Conservation (phyloP, 1,140 invertebrate genomes). For the Habropoda laboriosa region DNA sequence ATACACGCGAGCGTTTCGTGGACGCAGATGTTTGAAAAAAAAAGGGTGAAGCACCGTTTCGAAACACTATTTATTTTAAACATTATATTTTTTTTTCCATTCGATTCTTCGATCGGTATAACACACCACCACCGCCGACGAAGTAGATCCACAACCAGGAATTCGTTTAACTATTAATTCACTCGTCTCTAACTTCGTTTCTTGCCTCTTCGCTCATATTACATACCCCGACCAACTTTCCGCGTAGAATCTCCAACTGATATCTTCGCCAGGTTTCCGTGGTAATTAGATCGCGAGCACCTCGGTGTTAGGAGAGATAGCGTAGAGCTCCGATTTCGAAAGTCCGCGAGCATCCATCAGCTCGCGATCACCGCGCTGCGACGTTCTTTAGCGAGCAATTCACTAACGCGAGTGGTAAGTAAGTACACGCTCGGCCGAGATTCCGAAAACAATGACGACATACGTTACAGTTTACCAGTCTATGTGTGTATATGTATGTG, state of each 20-base stretch:
- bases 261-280: not conserved
- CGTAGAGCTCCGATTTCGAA: not conserved
- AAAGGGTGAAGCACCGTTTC: no score
- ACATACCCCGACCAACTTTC: no score
- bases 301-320: no score
- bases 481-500: no score
- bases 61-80: not conserved
- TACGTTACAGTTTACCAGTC: not conserved
- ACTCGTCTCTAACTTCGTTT: constrained; percentile 14
- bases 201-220: no score
- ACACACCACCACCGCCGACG: no score
- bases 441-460: constrained; percentile 7
- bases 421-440: not conserved
- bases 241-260: not conserved
- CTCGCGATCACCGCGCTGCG: not conserved
- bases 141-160: no score
- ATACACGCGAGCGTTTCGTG: no score
- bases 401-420: no score
- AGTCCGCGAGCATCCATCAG: not conserved
- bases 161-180: constrained; percentile 41
- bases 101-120: no score
- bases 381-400: not conserved
- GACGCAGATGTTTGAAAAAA: not conserved
- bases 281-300: constrained; percentile 36
- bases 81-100: not conserved